These are phyloP conservation scores for Lepidocyrtinus sp. DNA, from an alignment of 2,888 invertebrate genomes.

Conservation along the genomic window DNA sequence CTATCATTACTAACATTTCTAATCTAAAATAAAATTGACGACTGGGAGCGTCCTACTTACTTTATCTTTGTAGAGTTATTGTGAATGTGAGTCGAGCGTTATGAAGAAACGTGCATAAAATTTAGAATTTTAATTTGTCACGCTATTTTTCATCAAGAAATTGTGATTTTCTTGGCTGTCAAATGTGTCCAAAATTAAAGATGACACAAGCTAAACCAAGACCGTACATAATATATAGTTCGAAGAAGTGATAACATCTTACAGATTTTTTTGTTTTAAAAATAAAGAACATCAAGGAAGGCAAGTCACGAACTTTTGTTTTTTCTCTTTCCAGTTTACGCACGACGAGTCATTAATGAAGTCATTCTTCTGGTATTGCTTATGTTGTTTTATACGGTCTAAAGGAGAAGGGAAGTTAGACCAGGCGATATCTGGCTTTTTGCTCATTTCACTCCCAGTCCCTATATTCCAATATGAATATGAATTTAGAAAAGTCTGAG, in stretches of 20 bases:
- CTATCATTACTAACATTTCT: no score
- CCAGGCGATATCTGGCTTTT: background rate
- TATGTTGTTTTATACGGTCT: slow-evolving; percentile 12
- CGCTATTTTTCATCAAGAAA: background rate
- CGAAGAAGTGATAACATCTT: slow-evolving; percentile 3
- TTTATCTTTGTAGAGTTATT: no score
- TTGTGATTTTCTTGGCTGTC: background rate
- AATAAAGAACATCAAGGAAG: background rate
- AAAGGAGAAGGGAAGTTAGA: slow-evolving; percentile 1
- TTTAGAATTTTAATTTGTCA: slow-evolving; percentile 5
- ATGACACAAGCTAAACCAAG: background rate
- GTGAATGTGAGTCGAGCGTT: no score
- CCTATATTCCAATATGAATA: slow-evolving; percentile 37
- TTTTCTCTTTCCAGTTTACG: slow-evolving; percentile 30
- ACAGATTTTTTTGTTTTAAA: slow-evolving; percentile 3
- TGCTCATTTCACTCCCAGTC: background rate
- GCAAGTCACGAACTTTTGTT: slow-evolving; percentile 22
- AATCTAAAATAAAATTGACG: no score
- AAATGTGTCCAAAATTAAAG: slow-evolving; percentile 1
- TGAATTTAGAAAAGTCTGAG: slow-evolving; percentile 16
- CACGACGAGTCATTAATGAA: slow-evolving; percentile 41
- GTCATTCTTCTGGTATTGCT: slow-evolving; percentile 17
- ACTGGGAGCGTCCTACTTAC: no score
- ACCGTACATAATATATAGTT: background rate
- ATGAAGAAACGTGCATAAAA: background rate